Percentiles rank a stretch among this genome's conserved stretches.
phyloP scores from a whole-genome alignment of 2,113 vertebrate species.

The Periophthalmus modestus region DNA sequence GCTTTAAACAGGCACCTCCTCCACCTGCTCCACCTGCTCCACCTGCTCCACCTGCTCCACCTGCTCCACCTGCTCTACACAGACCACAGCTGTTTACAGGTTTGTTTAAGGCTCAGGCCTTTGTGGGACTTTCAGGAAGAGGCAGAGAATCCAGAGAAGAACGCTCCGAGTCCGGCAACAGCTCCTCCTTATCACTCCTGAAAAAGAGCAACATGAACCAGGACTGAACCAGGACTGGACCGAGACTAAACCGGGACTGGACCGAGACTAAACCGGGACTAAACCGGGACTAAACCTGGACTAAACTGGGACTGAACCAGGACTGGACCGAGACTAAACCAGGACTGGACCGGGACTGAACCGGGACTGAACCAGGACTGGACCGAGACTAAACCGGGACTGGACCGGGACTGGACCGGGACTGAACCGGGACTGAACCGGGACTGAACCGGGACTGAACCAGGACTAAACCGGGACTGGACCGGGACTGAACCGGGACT shows the following conservation, averaged over 20 bases:
- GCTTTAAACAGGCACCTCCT: too few relatives aligned
- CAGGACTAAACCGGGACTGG: not conserved
- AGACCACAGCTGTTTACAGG: not conserved
- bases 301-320: not conserved
- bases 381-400: not conserved
- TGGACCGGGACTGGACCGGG: not conserved
- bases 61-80: too few relatives aligned
- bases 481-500: not conserved
- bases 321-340: not conserved
- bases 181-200: conserved; percentile 72
- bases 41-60: too few relatives aligned
- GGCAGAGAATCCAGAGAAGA: conserved; percentile 51
- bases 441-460: not conserved
- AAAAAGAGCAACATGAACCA: not conserved
- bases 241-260: not conserved
- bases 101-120: conserved; percentile 34
- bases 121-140: conserved; percentile 34
- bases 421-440: not conserved
- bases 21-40: too few relatives aligned
- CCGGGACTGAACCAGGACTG: not conserved
- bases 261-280: not conserved
- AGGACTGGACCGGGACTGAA: not conserved
- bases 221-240: not conserved
- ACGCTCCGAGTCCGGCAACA: conserved; percentile 56
- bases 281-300: not conserved